These are phyloP conservation scores for Augochlorella aurata DNA, from an alignment of 2,888 invertebrate species.

Conservation along the genomic window DNA sequence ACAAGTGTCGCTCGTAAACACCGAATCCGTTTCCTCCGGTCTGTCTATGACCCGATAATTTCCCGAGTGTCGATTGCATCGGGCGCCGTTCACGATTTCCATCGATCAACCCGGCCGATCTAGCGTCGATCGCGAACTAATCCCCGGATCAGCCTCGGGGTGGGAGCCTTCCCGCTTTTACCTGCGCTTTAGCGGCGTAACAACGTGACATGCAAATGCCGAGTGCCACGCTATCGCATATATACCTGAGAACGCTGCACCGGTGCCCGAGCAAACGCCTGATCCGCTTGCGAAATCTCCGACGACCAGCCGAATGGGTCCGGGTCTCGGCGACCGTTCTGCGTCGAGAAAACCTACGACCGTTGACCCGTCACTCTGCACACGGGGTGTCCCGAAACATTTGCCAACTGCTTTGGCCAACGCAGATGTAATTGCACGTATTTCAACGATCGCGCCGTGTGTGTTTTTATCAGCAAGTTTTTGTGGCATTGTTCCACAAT, in stretches of 20 bases:
- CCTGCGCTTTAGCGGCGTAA: slow-evolving; percentile 47
- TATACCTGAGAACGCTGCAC: slow-evolving; percentile 38
- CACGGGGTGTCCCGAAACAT: not conserved
- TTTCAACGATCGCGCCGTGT: no score
- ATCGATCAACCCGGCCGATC: slow-evolving; percentile 57
- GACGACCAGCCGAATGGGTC: slow-evolving; percentile 52
- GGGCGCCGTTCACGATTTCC: slow-evolving; percentile 50
- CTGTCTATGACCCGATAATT: slow-evolving; percentile 19
- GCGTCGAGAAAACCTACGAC: slow-evolving; percentile 55
- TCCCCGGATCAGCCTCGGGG: slow-evolving; percentile 60
- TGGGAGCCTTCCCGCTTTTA: slow-evolving; percentile 50
- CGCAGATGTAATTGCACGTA: no score
- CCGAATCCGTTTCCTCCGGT: slow-evolving; percentile 14
- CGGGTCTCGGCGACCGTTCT: slow-evolving; percentile 45
- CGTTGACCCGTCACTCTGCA: slow-evolving; percentile 49
- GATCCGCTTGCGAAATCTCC: slow-evolving; percentile 68
- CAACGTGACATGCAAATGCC: slow-evolving; percentile 69
- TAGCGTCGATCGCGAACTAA: slow-evolving; percentile 61
- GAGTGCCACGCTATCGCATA: slow-evolving; percentile 57
- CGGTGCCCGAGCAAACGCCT: slow-evolving; percentile 41
- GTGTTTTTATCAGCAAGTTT: no score
- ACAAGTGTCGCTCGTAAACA: slow-evolving; percentile 22
- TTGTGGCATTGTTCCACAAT: no score
- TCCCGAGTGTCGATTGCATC: slow-evolving; percentile 40
- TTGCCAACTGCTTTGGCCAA: not conserved